A percentile compares a stretch with the other conserved stretches of the same genome.
phyloP scores from a whole-genome alignment of 30 jellyfish, hydroid and myxozoan genomes.

The Phacellophora camtschatica region DNA sequence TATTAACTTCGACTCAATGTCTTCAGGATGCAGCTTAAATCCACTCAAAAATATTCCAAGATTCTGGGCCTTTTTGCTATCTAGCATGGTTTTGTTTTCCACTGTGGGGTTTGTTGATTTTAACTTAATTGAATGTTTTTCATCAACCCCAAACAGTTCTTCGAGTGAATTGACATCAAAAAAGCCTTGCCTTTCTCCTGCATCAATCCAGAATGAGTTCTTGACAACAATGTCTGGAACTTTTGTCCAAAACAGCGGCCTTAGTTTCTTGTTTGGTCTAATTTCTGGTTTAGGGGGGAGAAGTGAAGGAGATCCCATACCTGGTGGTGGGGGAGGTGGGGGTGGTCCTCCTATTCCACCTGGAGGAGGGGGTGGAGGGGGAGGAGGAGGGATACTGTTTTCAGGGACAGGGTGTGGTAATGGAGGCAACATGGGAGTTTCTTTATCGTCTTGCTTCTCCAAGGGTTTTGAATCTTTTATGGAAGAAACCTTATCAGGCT shows the following conservation, averaged over 20 bases:
- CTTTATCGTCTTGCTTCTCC: neutral
- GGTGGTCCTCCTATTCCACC: slow-evolving; percentile 40
- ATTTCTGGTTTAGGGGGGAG: slow-evolving; percentile 76
- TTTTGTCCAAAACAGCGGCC: slow-evolving; percentile 90
- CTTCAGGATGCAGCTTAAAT: slow-evolving; percentile 72
- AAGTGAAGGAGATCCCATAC: slow-evolving; percentile 1
- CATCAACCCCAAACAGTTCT: slow-evolving; percentile 53
- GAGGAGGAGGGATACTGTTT: neutral
- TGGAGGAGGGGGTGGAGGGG: slow-evolving; percentile 86
- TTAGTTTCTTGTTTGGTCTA: slow-evolving; percentile 75
- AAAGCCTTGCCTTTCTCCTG: slow-evolving; percentile 48
- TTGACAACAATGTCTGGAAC: slow-evolving; percentile 76
- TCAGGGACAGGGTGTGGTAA: slow-evolving; percentile 1
- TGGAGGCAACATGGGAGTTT: slow-evolving; percentile 20
- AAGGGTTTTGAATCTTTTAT: neutral
- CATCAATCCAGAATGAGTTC: slow-evolving; percentile 75
- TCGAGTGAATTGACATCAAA: slow-evolving; percentile 64
- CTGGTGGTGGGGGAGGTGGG: slow-evolving; percentile 87
- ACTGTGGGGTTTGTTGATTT: neutral
- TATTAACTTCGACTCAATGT: slow-evolving; percentile 69
- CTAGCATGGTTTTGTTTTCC: slow-evolving; percentile 72
- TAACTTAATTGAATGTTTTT: neutral
- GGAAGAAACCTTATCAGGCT: neutral
- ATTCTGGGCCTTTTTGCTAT: slow-evolving; percentile 91
- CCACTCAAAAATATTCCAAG: slow-evolving; percentile 94